Percentiles rank a stretch among this genome's conserved stretches.
phyloP scores from a whole-genome alignment of 2,888 invertebrate species.

The Mactromeris polynyma region DNA sequence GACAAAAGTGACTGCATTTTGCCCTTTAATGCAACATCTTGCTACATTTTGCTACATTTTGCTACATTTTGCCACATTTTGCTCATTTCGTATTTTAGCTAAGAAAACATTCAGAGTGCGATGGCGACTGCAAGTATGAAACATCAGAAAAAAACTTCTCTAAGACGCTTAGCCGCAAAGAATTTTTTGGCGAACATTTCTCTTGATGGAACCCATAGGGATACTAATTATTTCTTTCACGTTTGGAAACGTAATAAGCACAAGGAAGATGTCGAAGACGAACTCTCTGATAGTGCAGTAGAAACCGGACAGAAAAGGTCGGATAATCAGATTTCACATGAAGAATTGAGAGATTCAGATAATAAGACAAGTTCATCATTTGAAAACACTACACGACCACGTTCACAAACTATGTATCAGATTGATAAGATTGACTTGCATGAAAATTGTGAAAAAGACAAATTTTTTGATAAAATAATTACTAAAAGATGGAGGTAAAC shows the following conservation, averaged over 20 bases:
- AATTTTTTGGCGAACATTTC: constrained; percentile 98
- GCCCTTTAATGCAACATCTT: no score
- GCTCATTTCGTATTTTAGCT: no score
- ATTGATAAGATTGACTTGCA: constrained; percentile 18
- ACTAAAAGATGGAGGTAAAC: constrained; percentile 52
- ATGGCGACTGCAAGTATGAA: constrained; percentile 77
- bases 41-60: no score
- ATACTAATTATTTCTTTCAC: constrained; percentile 88
- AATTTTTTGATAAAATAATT: constrained; percentile 26
- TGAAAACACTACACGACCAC: constrained; percentile 25
- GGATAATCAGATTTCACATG: constrained; percentile 3
- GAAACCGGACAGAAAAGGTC: constrained; percentile 33
- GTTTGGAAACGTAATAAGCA: constrained; percentile 74
- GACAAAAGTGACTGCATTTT: no score
- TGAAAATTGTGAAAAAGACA: constrained; percentile 30
- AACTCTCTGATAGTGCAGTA: constrained; percentile 31
- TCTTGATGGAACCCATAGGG: constrained; percentile 94
- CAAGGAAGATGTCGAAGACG: constrained; percentile 56
- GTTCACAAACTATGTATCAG: constrained; percentile 42
- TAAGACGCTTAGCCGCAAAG: constrained; percentile 92
- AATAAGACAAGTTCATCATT: constrained; percentile 14
- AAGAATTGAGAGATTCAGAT: constrained; percentile 27
- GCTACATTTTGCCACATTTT: no score
- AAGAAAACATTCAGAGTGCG: no score
- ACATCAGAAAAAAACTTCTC: constrained; percentile 80